Evolutionary conservation across 2,888 invertebrate species (phyloP), one percentile per base, ranked within the genome.

Genomic region (Tetragnatha montana): DNA sequence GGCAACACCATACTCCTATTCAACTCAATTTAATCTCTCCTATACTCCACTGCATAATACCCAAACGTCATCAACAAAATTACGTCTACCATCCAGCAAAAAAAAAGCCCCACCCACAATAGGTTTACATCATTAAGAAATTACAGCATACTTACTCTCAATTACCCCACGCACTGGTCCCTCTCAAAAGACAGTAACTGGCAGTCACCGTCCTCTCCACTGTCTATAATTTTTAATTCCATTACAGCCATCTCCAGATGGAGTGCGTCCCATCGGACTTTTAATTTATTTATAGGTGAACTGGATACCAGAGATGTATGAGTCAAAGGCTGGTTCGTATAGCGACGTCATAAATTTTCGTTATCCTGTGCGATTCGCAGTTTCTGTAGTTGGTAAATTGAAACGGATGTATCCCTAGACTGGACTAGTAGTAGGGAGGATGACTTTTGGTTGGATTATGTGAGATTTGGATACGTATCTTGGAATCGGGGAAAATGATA

Each of bases 251-350:
- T 70, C 70, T 50, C 69, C 70, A 78, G 76, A 75, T 49, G 21
- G 19, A 69, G 84, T 76, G 68, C 47, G 75, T 84, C 68, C 84
- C 68, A 76, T 17, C 50, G 19, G 69, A 47, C 21, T 84, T 19
- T 81, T 87, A 87, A 87, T 87, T 87, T 87, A 87, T 87, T 87
- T 87, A 87, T 81, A 74, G 73, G 68, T 49, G 10, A 74, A 87
- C 50, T 84, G 35, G 6, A 35, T 50, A 8, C 69, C n/a, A 69
- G 14, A 60, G 51, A 75, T 50, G 87, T 70, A 87, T 81, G 87
- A 75, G 75, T 81, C 81, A 81, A 87, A 74, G 81, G 75, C 21
- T n/a, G 68, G 75, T 70, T 69, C 49, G 35, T 35, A 73, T 50
- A 69, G 22, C 69, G 22, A n/a, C 6, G 70, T 50, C 68, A 87